Evolutionary conservation across 1,140 invertebrate species (phyloP).

Genomic region (Papilio aristodemus): DNA sequence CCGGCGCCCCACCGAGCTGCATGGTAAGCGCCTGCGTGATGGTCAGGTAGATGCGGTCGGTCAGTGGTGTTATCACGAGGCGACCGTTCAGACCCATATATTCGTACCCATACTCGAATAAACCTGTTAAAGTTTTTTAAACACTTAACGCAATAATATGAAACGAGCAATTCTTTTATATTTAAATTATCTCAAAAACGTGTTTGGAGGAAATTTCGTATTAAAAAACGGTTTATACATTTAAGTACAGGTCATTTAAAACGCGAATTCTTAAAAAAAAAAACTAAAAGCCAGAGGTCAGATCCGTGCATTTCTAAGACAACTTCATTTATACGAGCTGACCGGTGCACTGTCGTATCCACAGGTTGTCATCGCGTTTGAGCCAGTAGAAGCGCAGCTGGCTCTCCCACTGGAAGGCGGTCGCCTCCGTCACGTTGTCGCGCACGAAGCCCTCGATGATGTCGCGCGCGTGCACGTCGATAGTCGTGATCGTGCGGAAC

Average conservation of each 20-base stretch:
- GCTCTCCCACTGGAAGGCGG: conserved; percentile 96
- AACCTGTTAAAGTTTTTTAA: too few species aligned
- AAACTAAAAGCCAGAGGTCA: too few species aligned
- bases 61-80: conserved; percentile 94
- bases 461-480: conserved; percentile 94
- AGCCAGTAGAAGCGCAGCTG: conserved; percentile 96
- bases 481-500: conserved; percentile 92
- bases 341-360: conserved; percentile 92
- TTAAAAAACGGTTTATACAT: too few species aligned
- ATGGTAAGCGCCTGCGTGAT: conserved; percentile 94
- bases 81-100: conserved; percentile 96
- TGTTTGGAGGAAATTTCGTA: too few species aligned
- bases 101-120: conserved; percentile 95
- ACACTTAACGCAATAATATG: too few species aligned
- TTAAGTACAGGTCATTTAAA: too few species aligned
- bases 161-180: too few species aligned
- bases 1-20: conserved; percentile 93
- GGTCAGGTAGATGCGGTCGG: conserved; percentile 94
- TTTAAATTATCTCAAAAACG: too few species aligned
- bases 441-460: conserved; percentile 93
- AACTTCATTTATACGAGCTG: too few species aligned
- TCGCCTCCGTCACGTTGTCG: conserved; percentile 89
- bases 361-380: conserved; percentile 89
- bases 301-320: too few species aligned
- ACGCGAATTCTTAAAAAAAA: too few species aligned